These are phyloP conservation scores for Cyphomyrmex costatus DNA, from an alignment of 1,140 invertebrate genomes.

Conservation along the genomic window DNA sequence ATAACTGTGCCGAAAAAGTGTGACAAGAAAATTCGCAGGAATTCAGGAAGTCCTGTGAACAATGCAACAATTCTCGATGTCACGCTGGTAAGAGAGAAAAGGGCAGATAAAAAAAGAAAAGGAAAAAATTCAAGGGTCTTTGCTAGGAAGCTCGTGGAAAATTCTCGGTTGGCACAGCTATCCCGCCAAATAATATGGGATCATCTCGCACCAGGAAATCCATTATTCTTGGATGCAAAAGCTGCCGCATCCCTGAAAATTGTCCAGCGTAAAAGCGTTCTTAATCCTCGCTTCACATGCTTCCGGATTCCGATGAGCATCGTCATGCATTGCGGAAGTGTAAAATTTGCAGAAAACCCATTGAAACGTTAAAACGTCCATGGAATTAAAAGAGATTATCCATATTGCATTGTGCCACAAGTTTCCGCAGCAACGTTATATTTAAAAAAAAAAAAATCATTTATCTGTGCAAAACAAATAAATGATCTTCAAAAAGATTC, in stretches of 20 bases:
- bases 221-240: constrained; percentile 71
- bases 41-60: constrained; percentile 43
- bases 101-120: not conserved
- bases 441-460: constrained; percentile 3
- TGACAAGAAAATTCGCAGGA: constrained; percentile 11
- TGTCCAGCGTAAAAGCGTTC: constrained; percentile 25
- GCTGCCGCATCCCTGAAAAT: constrained; percentile 55
- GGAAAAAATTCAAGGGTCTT: constrained; percentile 57
- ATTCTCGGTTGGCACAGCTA: constrained; percentile 51
- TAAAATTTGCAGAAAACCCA: not conserved
- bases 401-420: constrained; percentile 5
- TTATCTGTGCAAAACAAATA: not conserved
- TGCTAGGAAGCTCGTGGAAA: constrained; percentile 50
- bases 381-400: not conserved
- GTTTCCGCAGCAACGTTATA: not conserved
- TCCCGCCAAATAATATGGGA: constrained; percentile 64
- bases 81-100: constrained; percentile 12
- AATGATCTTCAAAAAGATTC: not conserved
- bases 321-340: not conserved
- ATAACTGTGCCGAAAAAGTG: constrained; percentile 17
- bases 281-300: constrained; percentile 42
- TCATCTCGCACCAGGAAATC: constrained; percentile 66
- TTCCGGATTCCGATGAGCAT: constrained; percentile 31
- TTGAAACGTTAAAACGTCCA: constrained; percentile 7
- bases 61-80: constrained; percentile 58